Evolutionary conservation across 30 jellyfish, hydroid and myxozoan genomes (phyloP), one percentile per base, ranked within the genome.

Genomic region (Cassiopea andromeda): DNA sequence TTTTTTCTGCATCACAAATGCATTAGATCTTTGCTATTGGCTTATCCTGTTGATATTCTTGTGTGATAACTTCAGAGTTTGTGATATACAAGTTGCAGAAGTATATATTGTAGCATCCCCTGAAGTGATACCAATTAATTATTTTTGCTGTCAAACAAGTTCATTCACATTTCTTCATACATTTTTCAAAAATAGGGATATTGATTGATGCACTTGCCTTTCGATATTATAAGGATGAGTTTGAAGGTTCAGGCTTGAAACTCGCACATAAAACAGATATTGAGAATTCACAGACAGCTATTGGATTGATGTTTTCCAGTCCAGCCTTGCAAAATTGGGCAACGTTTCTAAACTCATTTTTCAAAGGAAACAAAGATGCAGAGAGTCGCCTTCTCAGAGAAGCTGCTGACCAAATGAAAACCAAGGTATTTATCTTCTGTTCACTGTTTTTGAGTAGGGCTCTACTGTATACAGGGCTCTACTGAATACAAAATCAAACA

Each of bases 381-480:
- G 67, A 43, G 47, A 75, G 64, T 46, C 83, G 83, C 27, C 67
- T 75, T 1, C 64, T 75, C 13, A 75, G 83, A 16, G 83, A 75
- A 6, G 83, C 83, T 43, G 18, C 46, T 1, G 27, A 46, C 8
- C n/a, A 18, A 50, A 14, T 75, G 83, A 43, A 43, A 14, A 3
- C 1, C 4, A 75, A 46, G 83, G 83, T 75, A 46, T 18, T 67
- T 13, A 17, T 4, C 73, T 61, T 2, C 10, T 61, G 19, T 61
- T 61, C 4, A 14, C 4, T 4, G 2, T 61, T 61, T 14, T 8
- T n/a, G n/a, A n/a, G n/a, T n/a, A n/a, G n/a, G n/a, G n/a, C n/a
- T n/a, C n/a, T n/a, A n/a, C n/a, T n/a, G n/a, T n/a, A n/a, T n/a
- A n/a, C n/a, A n/a, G n/a, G n/a, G n/a, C n/a, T n/a, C n/a, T n/a